Percentiles rank a stretch among this genome's conserved stretches.
These are phyloP conservation scores for Protula sp. DNA, from an alignment of 2,888 invertebrate genomes.

Conservation along the genomic window DNA sequence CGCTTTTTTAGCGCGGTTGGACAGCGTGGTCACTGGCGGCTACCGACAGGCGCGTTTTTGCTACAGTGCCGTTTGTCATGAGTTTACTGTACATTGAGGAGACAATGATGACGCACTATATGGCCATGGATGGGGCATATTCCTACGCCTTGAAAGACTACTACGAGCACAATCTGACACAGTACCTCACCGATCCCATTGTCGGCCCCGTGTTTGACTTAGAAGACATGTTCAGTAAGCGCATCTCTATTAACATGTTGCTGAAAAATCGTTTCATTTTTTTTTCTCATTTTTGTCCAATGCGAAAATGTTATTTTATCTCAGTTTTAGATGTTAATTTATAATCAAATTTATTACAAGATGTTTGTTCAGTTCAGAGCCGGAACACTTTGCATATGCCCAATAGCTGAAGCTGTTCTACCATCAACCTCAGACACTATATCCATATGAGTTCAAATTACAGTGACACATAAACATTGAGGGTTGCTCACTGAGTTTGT, in stretches of 20 bases:
- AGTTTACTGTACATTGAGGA: neutral
- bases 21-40: conserved; percentile 3
- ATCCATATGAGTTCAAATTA: neutral
- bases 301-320: too few species aligned
- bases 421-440: neutral
- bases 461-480: too few species aligned
- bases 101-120: neutral
- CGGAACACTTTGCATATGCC: too few species aligned
- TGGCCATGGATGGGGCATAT: neutral
- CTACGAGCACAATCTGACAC: neutral
- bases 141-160: neutral
- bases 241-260: too few species aligned
- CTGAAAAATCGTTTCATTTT: too few species aligned
- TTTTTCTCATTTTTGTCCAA: too few species aligned
- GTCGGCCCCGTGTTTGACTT: neutral
- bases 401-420: too few species aligned
- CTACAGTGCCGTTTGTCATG: too few species aligned
- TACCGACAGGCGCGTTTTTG: conserved; percentile 1
- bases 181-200: neutral
- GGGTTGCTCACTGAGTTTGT: too few species aligned
- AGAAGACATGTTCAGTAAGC: neutral
- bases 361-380: too few species aligned
- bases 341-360: too few species aligned
- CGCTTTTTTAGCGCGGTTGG: conserved; percentile 11
- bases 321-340: too few species aligned